Percentiles rank a stretch among this genome's conserved stretches.
Conservation (phyloP, 2,113 vertebrate genomes). For the Serinus canaria region DNA sequence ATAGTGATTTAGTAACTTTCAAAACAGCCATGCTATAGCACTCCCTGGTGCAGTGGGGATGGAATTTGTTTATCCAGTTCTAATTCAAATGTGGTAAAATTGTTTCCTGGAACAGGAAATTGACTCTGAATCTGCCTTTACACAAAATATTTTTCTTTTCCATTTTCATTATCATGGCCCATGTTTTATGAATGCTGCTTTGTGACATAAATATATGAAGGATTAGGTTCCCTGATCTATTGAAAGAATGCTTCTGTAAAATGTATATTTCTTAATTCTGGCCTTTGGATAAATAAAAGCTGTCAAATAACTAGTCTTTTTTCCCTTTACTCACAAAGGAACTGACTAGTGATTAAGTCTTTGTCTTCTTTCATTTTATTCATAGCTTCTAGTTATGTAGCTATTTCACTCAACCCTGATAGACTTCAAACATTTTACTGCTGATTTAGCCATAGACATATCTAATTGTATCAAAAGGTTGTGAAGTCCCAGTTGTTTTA, state of each 20-base stretch:
- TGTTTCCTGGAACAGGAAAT: conserved; percentile 13
- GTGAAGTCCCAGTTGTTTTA: conserved; percentile 15
- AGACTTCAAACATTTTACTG: conserved; percentile 41
- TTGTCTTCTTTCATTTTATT: conserved; percentile 16
- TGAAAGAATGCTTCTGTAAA: neutral
- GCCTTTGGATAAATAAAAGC: conserved; percentile 29
- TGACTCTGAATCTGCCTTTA: conserved; percentile 5
- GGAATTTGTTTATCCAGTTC: conserved; percentile 6
- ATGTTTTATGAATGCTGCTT: neutral
- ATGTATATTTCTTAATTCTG: neutral
- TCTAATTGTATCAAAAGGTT: conserved; percentile 47
- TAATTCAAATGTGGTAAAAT: conserved; percentile 7
- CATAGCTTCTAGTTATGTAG: conserved; percentile 3
- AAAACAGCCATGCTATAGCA: neutral
- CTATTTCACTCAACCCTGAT: conserved; percentile 5
- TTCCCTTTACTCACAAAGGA: neutral
- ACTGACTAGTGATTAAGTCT: neutral
- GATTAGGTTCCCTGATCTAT: neutral
- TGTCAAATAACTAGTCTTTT: neutral
- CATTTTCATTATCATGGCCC: neutral
- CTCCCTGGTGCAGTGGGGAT: neutral
- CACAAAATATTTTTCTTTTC: conserved; percentile 1
- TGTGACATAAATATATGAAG: neutral
- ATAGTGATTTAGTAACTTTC: neutral
- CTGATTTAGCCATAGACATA: conserved; percentile 28